phyloP scores from a whole-genome alignment of 2,113 vertebrate genomes.

The Vireo altiloquus region DNA sequence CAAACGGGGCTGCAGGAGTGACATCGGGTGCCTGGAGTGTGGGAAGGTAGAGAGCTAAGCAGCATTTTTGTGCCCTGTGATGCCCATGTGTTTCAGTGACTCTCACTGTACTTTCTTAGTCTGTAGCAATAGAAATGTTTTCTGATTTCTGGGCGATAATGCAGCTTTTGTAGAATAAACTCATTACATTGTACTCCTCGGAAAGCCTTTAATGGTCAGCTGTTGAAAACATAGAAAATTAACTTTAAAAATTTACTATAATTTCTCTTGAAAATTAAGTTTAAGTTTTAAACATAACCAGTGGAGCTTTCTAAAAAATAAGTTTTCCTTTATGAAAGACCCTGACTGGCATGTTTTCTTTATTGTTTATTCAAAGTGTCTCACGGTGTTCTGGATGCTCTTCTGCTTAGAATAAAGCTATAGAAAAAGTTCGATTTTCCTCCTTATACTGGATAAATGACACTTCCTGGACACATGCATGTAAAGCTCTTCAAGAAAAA shows the following conservation, averaged over 20 bases:
- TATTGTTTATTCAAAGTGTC: neutral
- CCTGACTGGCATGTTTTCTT: neutral
- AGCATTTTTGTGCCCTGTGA: neutral
- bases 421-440: neutral
- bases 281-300: neutral
- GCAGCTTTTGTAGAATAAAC: neutral
- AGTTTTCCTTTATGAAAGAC: neutral
- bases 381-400: neutral
- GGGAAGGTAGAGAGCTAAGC: neutral
- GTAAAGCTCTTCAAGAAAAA: neutral
- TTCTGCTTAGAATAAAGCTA: neutral
- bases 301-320: neutral
- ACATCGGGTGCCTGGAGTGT: neutral
- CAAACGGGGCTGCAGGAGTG: neutral
- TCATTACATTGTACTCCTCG: accelerated
- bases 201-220: neutral
- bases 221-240: neutral
- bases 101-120: neutral
- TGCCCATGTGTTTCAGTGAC: neutral
- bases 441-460: neutral
- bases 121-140: neutral
- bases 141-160: neutral
- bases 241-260: neutral
- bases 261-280: neutral
- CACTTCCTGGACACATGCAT: neutral